These are phyloP conservation scores for Microcebus griseorufus DNA, from an alignment of 2,113 vertebrate species.

Conservation along the genomic window DNA sequence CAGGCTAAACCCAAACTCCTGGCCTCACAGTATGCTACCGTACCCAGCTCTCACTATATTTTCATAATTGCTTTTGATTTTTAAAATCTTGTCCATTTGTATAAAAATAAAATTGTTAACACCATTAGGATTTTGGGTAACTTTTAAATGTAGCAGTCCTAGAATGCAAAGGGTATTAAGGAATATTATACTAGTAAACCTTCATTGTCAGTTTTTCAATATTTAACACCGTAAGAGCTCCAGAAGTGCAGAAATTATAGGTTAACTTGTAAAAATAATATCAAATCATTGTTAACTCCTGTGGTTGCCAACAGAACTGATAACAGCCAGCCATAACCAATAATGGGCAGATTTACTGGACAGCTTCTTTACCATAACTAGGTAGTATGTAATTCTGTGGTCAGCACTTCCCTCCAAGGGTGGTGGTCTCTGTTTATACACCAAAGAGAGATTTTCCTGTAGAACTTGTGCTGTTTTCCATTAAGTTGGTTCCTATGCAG, in stretches of 20 bases:
- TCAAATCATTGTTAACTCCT: neutral
- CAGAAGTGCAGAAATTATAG: neutral
- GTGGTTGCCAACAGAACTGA: neutral
- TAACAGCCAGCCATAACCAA: neutral
- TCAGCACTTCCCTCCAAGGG: neutral
- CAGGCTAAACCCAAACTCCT: neutral
- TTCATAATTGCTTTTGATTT: constrained; percentile 52
- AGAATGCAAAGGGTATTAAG: neutral
- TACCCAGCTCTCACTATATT: neutral
- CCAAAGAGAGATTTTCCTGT: constrained; percentile 37
- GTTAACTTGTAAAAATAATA: neutral
- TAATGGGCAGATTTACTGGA: neutral
- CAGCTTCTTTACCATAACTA: neutral
- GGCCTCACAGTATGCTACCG: neutral
- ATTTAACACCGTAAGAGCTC: neutral
- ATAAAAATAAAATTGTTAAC: constrained; percentile 53
- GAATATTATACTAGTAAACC: neutral
- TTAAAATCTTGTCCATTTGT: constrained; percentile 45
- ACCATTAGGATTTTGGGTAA: constrained; percentile 65
- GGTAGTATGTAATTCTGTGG: too few species aligned
- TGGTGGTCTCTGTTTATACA: neutral
- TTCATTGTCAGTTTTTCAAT: neutral
- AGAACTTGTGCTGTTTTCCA: neutral
- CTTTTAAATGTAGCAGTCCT: constrained; percentile 28
- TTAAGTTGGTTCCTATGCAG: neutral